A percentile compares a stretch with the other conserved stretches of the same genome.
Evolutionary conservation across 2,113 vertebrate species (phyloP).

Genomic region (Zosterops borbonicus): DNA sequence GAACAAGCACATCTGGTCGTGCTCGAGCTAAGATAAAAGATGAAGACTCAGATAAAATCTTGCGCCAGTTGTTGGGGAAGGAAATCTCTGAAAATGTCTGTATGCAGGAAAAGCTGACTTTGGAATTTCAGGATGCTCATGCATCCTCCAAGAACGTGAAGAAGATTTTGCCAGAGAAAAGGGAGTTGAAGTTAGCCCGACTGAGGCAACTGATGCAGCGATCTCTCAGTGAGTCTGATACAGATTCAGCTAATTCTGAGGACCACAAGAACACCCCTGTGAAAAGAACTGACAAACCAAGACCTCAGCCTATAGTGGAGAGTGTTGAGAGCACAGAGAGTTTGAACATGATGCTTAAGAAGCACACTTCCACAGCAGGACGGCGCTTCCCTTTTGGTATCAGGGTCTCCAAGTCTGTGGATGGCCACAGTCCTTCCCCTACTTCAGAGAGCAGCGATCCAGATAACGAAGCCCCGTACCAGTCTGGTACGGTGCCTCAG

Average conservation of each 20-base stretch:
- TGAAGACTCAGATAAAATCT: conserved; percentile 85
- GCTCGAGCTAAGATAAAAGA: conserved; percentile 83
- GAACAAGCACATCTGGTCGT: conserved; percentile 51
- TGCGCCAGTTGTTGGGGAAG: conserved; percentile 88
- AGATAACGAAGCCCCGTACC: conserved; percentile 73
- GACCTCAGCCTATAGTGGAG: conserved; percentile 87
- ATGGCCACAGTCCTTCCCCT: conserved; percentile 86
- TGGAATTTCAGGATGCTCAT: conserved; percentile 82
- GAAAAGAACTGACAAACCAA: conserved; percentile 81
- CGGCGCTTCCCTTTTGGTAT: conserved; percentile 85
- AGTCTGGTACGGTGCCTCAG: conserved; percentile 48
- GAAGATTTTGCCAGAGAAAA: conserved; percentile 80
- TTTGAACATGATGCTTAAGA: conserved; percentile 83
- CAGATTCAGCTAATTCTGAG: conserved; percentile 85
- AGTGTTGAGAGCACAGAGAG: conserved; percentile 78
- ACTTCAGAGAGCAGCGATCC: conserved; percentile 86
- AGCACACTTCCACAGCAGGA: conserved; percentile 77
- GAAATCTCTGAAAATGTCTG: conserved; percentile 84
- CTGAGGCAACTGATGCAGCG: conserved; percentile 93
- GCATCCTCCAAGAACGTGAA: conserved; percentile 72
- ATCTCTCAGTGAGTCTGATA: conserved; percentile 90
- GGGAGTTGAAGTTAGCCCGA: conserved; percentile 89
- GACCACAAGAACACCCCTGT: conserved; percentile 79
- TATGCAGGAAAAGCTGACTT: conserved; percentile 81
- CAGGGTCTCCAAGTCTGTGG: conserved; percentile 83